Percentiles rank a stretch among this genome's conserved stretches.
phyloP scores from a whole-genome alignment of 2,888 invertebrate genomes.

The Philereme vetulata region DNA sequence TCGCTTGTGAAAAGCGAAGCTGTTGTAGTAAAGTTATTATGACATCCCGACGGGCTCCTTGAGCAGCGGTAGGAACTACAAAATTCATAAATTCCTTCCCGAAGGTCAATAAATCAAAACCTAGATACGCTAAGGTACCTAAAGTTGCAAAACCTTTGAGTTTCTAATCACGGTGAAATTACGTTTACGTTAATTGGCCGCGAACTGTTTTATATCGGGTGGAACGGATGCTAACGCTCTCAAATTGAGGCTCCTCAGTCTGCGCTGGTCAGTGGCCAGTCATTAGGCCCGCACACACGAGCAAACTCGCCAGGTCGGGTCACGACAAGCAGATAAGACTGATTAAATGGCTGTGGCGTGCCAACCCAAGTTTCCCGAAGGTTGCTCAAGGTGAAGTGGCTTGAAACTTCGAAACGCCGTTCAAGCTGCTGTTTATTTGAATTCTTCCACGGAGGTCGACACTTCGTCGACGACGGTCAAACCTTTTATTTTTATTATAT shows the following conservation, averaged over 20 bases:
- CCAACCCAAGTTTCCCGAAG: neutral
- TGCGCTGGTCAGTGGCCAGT: constrained; percentile 16
- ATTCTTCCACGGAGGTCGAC: no score
- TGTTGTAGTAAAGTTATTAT: no score
- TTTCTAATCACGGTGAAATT: constrained; percentile 4
- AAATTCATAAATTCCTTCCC: neutral
- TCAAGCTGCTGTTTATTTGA: no score
- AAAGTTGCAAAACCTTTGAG: neutral
- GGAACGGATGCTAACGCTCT: constrained; percentile 48
- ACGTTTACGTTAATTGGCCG: constrained; percentile 13
- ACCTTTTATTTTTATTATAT: no score
- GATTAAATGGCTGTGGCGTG: constrained; percentile 11
- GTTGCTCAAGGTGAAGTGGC: no score
- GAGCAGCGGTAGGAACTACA: no score
- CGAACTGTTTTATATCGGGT: constrained; percentile 32
- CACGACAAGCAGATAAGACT: constrained; percentile 16
- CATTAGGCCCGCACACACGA: constrained; percentile 27
- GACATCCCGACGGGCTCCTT: no score
- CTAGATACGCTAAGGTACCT: neutral
- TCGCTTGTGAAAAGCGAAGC: no score
- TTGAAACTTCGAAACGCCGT: no score
- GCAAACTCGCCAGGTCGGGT: constrained; percentile 20
- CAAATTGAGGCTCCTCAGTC: constrained; percentile 36
- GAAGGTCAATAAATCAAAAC: neutral
- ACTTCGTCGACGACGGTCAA: no score